Evolutionary conservation across 1,140 invertebrate species (phyloP).

Genomic region (Dendrolimus kikuchii): DNA sequence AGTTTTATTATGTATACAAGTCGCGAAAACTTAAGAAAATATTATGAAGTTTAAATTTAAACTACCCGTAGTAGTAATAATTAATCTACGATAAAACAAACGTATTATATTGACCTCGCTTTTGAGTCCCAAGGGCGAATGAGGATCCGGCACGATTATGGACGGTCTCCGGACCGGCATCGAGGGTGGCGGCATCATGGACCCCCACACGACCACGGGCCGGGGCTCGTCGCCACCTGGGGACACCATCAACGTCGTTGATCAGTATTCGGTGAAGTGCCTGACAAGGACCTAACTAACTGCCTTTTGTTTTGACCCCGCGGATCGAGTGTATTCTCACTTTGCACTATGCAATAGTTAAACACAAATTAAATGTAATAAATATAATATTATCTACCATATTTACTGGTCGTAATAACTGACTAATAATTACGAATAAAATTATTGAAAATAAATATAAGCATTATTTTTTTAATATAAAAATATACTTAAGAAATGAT

Average conservation of each 20-base stretch:
- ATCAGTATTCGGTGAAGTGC: not conserved
- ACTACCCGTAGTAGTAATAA: no score
- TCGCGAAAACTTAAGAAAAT: no score
- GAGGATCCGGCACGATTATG: conserved; percentile 55
- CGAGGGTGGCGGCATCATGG: conserved; percentile 76
- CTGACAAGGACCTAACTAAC: not conserved
- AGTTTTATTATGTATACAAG: no score
- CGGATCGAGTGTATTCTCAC: not conserved
- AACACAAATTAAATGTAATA: no score
- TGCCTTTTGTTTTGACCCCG: not conserved
- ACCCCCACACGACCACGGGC: conserved; percentile 62
- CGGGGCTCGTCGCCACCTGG: conserved; percentile 44
- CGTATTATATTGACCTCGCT: conserved; percentile 70
- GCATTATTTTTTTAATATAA: no score
- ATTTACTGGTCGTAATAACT: no score
- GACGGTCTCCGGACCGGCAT: conserved; percentile 73
- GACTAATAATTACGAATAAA: no score
- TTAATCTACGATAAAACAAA: no score
- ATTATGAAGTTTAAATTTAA: no score
- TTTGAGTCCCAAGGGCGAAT: conserved; percentile 75
- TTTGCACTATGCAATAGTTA: not conserved
- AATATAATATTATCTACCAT: no score
- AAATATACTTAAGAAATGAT: no score
- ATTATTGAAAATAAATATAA: no score
- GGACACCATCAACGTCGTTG: not conserved